Evolutionary conservation across 2,888 invertebrate species (phyloP), one percentile per base, ranked within the genome.

Genomic region (Syrista parreyssii): DNA sequence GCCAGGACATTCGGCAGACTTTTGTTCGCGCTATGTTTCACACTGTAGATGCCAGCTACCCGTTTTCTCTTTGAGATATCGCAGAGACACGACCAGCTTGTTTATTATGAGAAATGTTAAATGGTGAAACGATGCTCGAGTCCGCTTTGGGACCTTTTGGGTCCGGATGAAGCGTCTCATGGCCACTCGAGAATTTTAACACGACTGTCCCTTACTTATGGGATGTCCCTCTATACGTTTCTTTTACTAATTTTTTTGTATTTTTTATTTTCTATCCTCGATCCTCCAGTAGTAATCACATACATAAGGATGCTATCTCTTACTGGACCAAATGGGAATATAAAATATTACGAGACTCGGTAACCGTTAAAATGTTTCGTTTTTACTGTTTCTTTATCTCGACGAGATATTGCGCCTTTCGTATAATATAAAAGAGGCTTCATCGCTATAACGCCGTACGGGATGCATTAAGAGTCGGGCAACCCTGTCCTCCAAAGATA

Each of bases 41-140:
- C 33, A 40, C 69, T 69, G 74, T 72, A 69, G 68, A 33, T 55
- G 32, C n/a, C 31, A 55, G 76, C 68, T 75, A 75, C 30, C 23
- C 55, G 55, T 75, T 30, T 73, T 73, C 68, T 68, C 12, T 78
- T 71, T 81, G 81, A 82, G 80, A 79, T 80, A 81, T 78, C 78
- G 78, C 81, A 82, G 82, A 82, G 79, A 77, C 78, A 71, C 76
- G 68, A 73, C 23, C 55, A 31, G 31, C 68, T 55, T 55, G 73
- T 69, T 74, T 77, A 78, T 78, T 73, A 73, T 73, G 72, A 68
- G 72, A 78, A 68, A 76, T 31, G 33, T 71, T 32, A 32, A 33
- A 68, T 40, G 76, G 77, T 74, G 68, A 77, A 77, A 71, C 71
- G 31, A 23, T 71, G 15, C 71, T 71, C 71, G 32, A 55, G 55